Conservation (phyloP, 23 tunicate genomes). For the Ciona savignyi region DNA sequence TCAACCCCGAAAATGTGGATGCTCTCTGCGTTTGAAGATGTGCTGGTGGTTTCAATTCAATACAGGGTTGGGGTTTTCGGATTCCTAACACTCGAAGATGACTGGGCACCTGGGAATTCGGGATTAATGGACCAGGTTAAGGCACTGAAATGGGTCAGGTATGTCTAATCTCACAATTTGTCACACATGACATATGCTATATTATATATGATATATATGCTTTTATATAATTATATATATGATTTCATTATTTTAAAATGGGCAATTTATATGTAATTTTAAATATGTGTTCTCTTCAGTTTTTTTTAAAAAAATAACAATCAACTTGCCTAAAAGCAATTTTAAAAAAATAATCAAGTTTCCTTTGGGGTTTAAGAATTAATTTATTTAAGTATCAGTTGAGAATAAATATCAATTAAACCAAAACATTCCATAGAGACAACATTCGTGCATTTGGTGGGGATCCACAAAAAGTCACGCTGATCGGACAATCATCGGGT, state of each 20-base stretch:
- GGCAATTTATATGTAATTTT: too few relatives aligned
- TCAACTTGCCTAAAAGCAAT: too few relatives aligned
- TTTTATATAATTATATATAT: not conserved
- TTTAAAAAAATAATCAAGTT: too few relatives aligned
- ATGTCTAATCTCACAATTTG: too few relatives aligned
- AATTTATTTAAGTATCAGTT: too few relatives aligned
- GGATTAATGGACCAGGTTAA: slow-evolving; percentile 78
- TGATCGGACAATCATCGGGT: slow-evolving; percentile 79
- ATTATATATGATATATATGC: not conserved
- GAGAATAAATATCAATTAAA: not conserved
- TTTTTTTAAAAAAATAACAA: too few relatives aligned
- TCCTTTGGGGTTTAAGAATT: too few relatives aligned
- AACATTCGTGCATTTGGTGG: slow-evolving; percentile 78
- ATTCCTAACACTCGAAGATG: slow-evolving; percentile 55
- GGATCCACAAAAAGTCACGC: slow-evolving; percentile 55
- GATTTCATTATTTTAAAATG: too few relatives aligned
- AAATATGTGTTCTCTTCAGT: too few relatives aligned
- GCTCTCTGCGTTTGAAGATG: slow-evolving; percentile 78
- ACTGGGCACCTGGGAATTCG: slow-evolving; percentile 63
- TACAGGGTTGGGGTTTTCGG: slow-evolving; percentile 83
- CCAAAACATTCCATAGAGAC: slow-evolving; percentile 9
- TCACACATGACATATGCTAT: not conserved
- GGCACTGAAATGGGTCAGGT: slow-evolving; percentile 74
- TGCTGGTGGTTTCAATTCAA: slow-evolving; percentile 75
- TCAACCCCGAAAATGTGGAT: slow-evolving; percentile 71